Evolutionary conservation across 2,797 vertebrate species (phyloP).

Genomic region (Myiotriccus ornatus): DNA sequence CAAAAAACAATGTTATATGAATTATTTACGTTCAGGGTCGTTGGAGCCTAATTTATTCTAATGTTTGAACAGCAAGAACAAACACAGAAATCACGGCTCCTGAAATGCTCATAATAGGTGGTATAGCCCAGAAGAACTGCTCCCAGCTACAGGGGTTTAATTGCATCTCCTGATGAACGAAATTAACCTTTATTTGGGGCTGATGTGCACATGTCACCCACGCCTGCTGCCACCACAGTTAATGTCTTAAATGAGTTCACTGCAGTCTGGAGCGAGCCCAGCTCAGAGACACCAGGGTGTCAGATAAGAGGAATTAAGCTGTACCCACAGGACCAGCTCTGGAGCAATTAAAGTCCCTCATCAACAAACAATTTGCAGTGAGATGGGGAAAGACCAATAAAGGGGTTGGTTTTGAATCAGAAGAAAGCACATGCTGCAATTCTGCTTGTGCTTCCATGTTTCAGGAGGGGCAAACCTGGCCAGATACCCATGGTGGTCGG

Average conservation of each 20-base stretch:
- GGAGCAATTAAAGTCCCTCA: background rate
- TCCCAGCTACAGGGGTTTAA: slow-evolving; percentile 1
- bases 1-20: background rate
- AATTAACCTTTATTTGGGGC: slow-evolving; percentile 20
- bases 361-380: background rate
- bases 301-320: background rate
- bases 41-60: slow-evolving; percentile 20
- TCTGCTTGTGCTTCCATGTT: background rate
- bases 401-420: background rate
- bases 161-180: background rate
- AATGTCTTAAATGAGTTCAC: background rate
- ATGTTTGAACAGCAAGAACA: slow-evolving; percentile 11
- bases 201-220: background rate
- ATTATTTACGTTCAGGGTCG: slow-evolving; percentile 1
- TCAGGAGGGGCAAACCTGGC: background rate
- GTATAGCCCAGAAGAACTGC: background rate
- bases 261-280: background rate
- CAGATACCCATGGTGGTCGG: accelerated
- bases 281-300: background rate
- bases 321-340: background rate
- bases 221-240: background rate
- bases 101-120: background rate
- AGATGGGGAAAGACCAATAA: background rate
- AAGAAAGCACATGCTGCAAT: background rate
- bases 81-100: background rate